phyloP scores from a whole-genome alignment of 2,113 vertebrate genomes.

The Lepisosteus oculatus region DNA sequence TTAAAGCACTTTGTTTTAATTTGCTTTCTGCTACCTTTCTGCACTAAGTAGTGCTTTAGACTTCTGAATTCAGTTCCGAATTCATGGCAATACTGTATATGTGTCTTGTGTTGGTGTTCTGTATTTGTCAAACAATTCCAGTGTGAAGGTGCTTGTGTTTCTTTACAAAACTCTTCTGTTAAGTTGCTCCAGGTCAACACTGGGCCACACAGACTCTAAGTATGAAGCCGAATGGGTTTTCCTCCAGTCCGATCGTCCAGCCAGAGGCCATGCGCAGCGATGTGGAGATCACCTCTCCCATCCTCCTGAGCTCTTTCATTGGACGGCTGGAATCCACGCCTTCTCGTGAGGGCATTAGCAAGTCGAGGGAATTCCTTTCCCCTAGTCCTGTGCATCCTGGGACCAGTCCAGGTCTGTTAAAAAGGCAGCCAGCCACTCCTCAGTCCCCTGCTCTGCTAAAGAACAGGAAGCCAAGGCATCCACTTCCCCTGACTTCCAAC shows the following conservation, averaged over 20 bases:
- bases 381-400: constrained; percentile 11
- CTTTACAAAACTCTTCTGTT: not conserved
- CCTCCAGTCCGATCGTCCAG: constrained; percentile 6
- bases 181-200: not conserved
- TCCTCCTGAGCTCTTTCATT: constrained; percentile 20
- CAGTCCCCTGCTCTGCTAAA: not conserved
- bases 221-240: constrained; percentile 1
- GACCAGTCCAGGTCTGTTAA: not conserved
- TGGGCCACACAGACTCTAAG: constrained; percentile 14
- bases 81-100: not conserved
- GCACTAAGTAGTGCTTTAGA: not conserved
- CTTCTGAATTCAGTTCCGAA: not conserved
- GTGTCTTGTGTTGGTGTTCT: constrained; percentile 5
- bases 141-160: constrained; percentile 27
- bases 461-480: not conserved
- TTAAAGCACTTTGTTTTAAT: not conserved
- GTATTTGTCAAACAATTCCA: constrained; percentile 4
- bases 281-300: constrained; percentile 22
- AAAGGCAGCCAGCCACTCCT: not conserved
- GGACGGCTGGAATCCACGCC: constrained; percentile 29
- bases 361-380: constrained; percentile 19
- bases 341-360: constrained; percentile 22
- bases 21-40: not conserved
- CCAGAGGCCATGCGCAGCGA: constrained; percentile 30
- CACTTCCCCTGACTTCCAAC: not conserved